These are phyloP conservation scores for Pseudomugil gertrudae DNA, from an alignment of 2,797 vertebrate species.

Conservation along the genomic window DNA sequence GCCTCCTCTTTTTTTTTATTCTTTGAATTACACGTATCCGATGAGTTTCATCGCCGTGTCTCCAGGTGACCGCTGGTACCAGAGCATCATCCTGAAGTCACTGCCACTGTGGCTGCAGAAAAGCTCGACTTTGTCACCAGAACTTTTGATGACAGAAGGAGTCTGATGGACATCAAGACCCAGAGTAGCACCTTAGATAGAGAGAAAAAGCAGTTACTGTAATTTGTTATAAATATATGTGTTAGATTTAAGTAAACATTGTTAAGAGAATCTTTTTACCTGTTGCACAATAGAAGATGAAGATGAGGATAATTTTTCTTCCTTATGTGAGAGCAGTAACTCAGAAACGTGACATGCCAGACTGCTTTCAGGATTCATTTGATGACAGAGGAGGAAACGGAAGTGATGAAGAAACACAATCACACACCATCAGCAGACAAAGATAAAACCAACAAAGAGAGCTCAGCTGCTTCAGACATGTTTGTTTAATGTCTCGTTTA, in stretches of 20 bases:
- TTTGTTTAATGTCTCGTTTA: not conserved
- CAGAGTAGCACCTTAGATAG: conserved; percentile 25
- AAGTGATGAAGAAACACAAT: conserved; percentile 7
- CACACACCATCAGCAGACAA: not conserved
- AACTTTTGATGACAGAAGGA: conserved; percentile 7
- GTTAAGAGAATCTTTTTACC: conserved; percentile 7
- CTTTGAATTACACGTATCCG: conserved; percentile 16
- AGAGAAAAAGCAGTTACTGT: not conserved
- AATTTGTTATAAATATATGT: no score
- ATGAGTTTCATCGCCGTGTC: conserved; percentile 33
- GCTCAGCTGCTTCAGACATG: not conserved
- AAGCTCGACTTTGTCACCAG: conserved; percentile 16
- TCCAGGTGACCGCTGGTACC: conserved; percentile 42
- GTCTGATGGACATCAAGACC: conserved; percentile 43
- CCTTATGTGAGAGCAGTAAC: not conserved
- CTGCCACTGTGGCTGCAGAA: conserved; percentile 43
- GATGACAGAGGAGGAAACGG: accelerated
- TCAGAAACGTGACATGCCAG: not conserved
- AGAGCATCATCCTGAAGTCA: conserved; percentile 23
- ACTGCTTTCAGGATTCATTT: not conserved
- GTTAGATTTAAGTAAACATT: no score
- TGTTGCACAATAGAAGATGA: conserved; percentile 11
- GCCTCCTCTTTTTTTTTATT: not conserved
- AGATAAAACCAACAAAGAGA: accelerated
- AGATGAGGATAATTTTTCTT: conserved; percentile 10